Evolutionary conservation across 2,113 vertebrate genomes (phyloP).

Genomic region (Albula glossodonta): DNA sequence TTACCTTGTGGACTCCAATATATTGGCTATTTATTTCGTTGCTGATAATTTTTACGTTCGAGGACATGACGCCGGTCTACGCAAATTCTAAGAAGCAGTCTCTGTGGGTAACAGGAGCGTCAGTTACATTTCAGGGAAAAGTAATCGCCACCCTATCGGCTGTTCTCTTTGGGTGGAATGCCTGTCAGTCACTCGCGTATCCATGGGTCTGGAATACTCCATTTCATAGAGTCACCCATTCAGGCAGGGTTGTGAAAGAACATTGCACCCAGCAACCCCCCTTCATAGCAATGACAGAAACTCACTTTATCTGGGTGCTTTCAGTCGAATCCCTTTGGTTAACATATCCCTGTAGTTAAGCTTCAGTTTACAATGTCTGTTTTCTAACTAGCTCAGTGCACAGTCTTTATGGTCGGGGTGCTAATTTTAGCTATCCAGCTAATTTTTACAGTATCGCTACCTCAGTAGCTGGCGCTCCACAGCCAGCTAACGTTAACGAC

Average conservation of each 20-base stretch:
- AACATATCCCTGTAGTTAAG: not conserved
- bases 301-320: not conserved
- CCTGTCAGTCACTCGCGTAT: conserved; percentile 19
- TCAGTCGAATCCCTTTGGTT: not conserved
- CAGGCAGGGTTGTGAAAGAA: not conserved
- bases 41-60: too few relatives aligned
- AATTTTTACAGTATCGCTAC: conserved; percentile 26
- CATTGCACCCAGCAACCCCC: not conserved
- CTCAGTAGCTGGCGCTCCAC: not conserved
- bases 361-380: not conserved
- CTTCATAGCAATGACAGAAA: not conserved
- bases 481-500: too few relatives aligned
- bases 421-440: conserved; percentile 51
- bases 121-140: not conserved
- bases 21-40: too few relatives aligned
- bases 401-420: conserved; percentile 48
- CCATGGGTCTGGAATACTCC: conserved; percentile 47
- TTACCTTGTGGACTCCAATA: too few relatives aligned
- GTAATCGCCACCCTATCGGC: not conserved
- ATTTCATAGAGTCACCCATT: conserved; percentile 38
- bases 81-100: too few relatives aligned
- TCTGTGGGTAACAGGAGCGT: not conserved
- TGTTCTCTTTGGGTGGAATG: not conserved
- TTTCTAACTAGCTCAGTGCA: not conserved
- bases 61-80: too few relatives aligned